These are phyloP conservation scores for Ceramica pisi DNA, from an alignment of 2,888 invertebrate genomes.

Conservation along the genomic window DNA sequence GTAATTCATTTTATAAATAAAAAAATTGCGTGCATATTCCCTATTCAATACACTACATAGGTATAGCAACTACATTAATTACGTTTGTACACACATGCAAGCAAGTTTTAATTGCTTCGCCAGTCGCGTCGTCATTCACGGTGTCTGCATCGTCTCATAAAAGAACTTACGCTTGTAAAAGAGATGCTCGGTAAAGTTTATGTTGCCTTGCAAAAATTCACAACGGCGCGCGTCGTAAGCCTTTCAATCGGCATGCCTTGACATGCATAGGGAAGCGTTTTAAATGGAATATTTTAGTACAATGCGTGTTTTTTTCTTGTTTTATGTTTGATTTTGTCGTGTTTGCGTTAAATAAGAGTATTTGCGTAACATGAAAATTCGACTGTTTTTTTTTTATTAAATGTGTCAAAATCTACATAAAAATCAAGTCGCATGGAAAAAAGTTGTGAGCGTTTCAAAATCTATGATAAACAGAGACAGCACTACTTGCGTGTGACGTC, in stretches of 20 bases:
- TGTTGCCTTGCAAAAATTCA: slow-evolving; percentile 74
- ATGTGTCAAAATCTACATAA: not conserved
- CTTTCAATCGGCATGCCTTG: slow-evolving; percentile 73
- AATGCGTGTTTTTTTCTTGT: slow-evolving; percentile 31
- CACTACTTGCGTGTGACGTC: too few species aligned
- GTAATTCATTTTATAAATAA: too few species aligned
- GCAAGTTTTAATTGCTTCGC: slow-evolving; percentile 82
- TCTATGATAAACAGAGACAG: too few species aligned
- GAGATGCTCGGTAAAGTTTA: slow-evolving; percentile 72
- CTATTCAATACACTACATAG: slow-evolving; percentile 43
- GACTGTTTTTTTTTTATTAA: too few species aligned
- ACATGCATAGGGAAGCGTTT: slow-evolving; percentile 62
- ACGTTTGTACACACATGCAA: slow-evolving; percentile 66
- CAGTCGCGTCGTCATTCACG: slow-evolving; percentile 73
- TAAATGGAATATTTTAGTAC: slow-evolving; percentile 69
- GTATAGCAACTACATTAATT: slow-evolving; percentile 66
- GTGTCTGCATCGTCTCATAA: slow-evolving; percentile 73
- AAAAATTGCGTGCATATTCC: too few species aligned
- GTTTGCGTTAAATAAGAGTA: not conserved
- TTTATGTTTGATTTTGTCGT: not conserved
- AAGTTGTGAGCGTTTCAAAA: not conserved
- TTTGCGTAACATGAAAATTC: not conserved
- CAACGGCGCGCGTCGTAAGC: slow-evolving; percentile 61
- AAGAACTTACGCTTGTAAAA: slow-evolving; percentile 75
- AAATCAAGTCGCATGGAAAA: too few species aligned